These are phyloP conservation scores for Cheilosia vulpina DNA, from an alignment of 2,888 invertebrate genomes.

Conservation along the genomic window DNA sequence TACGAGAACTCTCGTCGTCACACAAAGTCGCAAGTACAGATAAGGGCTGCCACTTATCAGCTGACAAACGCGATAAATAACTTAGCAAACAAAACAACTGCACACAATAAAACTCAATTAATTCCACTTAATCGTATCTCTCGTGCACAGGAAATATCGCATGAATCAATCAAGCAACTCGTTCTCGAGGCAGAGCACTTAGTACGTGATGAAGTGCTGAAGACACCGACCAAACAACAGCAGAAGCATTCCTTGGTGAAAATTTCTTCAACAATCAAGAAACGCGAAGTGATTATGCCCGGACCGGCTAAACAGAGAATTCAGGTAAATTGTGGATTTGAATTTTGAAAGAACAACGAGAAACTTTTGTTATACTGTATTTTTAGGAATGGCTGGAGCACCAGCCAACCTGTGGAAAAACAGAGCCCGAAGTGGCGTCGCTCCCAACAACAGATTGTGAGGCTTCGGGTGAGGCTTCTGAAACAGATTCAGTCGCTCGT, in stretches of 20 bases:
- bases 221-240: slow-evolving; percentile 82
- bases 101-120: slow-evolving; percentile 45
- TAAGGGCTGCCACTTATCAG: slow-evolving; percentile 17
- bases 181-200: slow-evolving; percentile 92
- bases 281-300: slow-evolving; percentile 82
- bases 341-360: background rate
- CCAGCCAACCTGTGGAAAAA: slow-evolving; percentile 79
- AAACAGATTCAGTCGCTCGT: slow-evolving; percentile 85
- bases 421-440: slow-evolving; percentile 54
- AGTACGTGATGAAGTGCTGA: slow-evolving; percentile 85
- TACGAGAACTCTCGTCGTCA: slow-evolving; percentile 15
- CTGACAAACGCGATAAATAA: slow-evolving; percentile 46
- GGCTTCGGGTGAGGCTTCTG: slow-evolving; percentile 94
- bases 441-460: slow-evolving; percentile 86
- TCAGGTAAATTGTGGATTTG: slow-evolving; percentile 78
- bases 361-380: background rate
- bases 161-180: slow-evolving; percentile 89
- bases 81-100: slow-evolving; percentile 25
- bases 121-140: slow-evolving; percentile 40
- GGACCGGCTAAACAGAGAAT: slow-evolving; percentile 83
- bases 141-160: slow-evolving; percentile 82
- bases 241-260: slow-evolving; percentile 80
- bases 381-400: slow-evolving; percentile 83
- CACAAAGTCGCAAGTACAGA: slow-evolving; percentile 5
- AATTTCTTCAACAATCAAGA: slow-evolving; percentile 82